Evolutionary conservation across 2,113 vertebrate species (phyloP).

Genomic region (Pogonocichla stellata): DNA sequence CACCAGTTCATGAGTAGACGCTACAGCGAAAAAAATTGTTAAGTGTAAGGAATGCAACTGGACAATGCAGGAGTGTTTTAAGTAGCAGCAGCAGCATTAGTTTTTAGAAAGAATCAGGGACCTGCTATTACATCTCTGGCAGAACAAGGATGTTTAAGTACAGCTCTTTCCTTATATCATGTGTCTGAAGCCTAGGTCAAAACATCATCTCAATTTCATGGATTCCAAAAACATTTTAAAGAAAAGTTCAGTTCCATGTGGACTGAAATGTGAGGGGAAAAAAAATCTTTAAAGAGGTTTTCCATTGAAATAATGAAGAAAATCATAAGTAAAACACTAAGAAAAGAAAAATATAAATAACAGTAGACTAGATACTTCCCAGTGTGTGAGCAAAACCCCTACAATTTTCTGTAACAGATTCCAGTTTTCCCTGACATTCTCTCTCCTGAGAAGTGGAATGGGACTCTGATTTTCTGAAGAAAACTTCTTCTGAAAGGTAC

Average conservation of each 20-base stretch:
- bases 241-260: not conserved
- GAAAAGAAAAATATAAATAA: not conserved
- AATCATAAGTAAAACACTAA: not conserved
- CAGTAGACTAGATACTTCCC: not conserved
- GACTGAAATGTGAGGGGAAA: not conserved
- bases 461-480: not conserved
- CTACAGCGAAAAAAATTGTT: not conserved
- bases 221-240: not conserved
- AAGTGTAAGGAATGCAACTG: not conserved
- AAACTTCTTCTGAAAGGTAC: not conserved
- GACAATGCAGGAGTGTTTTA: not conserved
- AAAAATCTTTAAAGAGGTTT: not conserved
- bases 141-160: not conserved
- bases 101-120: not conserved
- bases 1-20: not conserved
- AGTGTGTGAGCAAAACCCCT: not conserved
- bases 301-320: not conserved
- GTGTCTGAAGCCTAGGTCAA: not conserved
- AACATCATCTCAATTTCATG: not conserved
- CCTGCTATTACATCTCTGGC: not conserved
- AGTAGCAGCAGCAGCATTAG: not conserved
- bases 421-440: not conserved
- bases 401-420: not conserved
- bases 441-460: not conserved
- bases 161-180: not conserved